Base-by-base conservation (phyloP, 2,888 invertebrate species). In the Acronicta leporina region DNA sequence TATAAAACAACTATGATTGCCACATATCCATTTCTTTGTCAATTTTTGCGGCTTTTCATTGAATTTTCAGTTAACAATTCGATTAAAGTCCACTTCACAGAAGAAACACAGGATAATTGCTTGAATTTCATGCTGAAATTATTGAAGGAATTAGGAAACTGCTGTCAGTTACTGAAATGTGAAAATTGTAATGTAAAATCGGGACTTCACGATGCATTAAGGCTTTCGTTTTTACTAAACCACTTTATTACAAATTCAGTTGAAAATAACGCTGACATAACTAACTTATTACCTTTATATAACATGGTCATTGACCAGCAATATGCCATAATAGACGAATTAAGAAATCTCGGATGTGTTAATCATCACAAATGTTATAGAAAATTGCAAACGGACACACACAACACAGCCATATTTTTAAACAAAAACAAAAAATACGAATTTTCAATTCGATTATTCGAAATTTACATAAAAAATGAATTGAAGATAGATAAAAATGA, bases 341-440 rank as follows among this genome's bases (percentile, higher is more conserved):
- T 94, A 8, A 81, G 80, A 3, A 41, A 33, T 0, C n/a, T 84
- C 0, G 82, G 81, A 0, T 94, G 94, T 58, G 40, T 27, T 0
- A 94, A 93, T 47, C 77, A 83, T 3, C 82, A 81, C 0, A 94
- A 90, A 67, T 92, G 82, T 47, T 86, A 85, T 11, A 72, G 81
- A 7, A 92, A 92, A 71, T 53, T 88, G 0, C 92, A 93, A 71
- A 88, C 90, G 0, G 92, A 93, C 5, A 73, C 90, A 0, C 94
- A 94, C 41, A 94, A 94, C 14, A 86, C 84, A 0, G 92, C 93
- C 0, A 92, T 94, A 2, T 55, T 70, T 0, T 64, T 94, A 1
- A 89, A 93, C 54, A 91, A 89, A 27, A 71, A 86, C 0, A 59
- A 84, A 16, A 67, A 81, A 14, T 90, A 83, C 16, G 87, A 89